Base-by-base conservation (phyloP, 2,888 invertebrate genomes). In the Ochropacha duplaris region DNA sequence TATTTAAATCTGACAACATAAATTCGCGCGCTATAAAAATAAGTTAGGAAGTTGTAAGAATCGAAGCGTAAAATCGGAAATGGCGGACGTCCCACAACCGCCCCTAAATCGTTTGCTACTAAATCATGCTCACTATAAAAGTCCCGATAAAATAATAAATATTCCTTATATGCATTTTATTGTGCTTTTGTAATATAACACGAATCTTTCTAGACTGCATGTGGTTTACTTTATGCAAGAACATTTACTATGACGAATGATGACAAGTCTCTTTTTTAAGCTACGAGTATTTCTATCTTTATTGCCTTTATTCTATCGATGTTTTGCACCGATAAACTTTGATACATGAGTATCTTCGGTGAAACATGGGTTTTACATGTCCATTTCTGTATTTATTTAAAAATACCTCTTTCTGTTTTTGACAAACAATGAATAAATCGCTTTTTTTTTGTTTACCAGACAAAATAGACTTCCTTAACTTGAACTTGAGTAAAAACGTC, bases 91-190 rank as follows among this genome's bases (percentile, higher is more conserved):
- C 74, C 79, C 73, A 64, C 74, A 68, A 69, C 79, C 54, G 65
- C 76, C 87, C 84, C 83, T 73, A 77, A 82, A 83, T 78, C 82
- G 86, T 81, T 88, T 81, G 83, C 71, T 74, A 81, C 81, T 90
- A 90, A 88, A 90, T 90, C 90, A 90, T 78, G 83, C 75, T 83
- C 81, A 84, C 88, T 81, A 90, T 91, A 88, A 91, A 90, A 84
- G 83, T 86, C 82, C 71, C 79, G 81, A 87, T 88, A 87, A 84
- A 86, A 87, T 84, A 84, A 86, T 88, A 90, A 88, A 88, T 88
- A 86, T 87, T 84, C 82, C 78, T 78, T 83, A 78, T 83, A 78
- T 83, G 80, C 83, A 81, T 84, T 87, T 84, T 88, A 86, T 88
- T 86, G 81, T 84, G 69, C 64, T 76, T 69, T 66, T 68, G 76